Conservation (phyloP, 2,113 vertebrate genomes). For the Cryptoleucopteryx plumbea region DNA sequence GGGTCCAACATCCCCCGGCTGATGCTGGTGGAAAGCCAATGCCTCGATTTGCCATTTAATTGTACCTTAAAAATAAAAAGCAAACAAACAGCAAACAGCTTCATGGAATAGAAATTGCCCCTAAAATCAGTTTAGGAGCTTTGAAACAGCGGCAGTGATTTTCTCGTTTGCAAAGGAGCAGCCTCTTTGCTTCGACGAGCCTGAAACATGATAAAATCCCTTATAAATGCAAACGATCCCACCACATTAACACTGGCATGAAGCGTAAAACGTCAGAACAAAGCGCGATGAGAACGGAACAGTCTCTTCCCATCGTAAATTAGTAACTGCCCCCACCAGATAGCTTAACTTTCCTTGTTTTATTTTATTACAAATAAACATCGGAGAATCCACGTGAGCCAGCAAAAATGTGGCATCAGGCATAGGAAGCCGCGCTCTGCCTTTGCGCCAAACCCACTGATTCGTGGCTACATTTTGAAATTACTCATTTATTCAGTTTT, state of each 20-base stretch:
- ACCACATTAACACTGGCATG: rapidly evolving
- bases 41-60: neutral
- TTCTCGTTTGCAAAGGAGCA: neutral
- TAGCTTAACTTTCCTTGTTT: rapidly evolving
- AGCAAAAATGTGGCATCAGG: neutral
- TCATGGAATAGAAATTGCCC: neutral
- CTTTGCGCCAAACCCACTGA: rapidly evolving
- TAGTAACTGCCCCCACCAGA: neutral
- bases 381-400: neutral
- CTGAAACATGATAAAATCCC: rapidly evolving
- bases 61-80: neutral
- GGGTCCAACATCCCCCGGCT: rapidly evolving
- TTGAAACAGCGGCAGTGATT: rapidly evolving
- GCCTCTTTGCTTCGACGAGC: neutral
- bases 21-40: neutral
- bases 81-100: neutral
- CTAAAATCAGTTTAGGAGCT: neutral
- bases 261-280: neutral
- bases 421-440: rapidly evolving
- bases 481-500: neutral
- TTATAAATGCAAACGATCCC: neutral
- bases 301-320: neutral
- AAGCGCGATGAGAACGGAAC: rapidly evolving
- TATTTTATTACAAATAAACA: neutral
- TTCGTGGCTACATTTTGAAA: neutral